phyloP scores from a whole-genome alignment of 2,113 vertebrate species.

The Elgaria multicarinata region DNA sequence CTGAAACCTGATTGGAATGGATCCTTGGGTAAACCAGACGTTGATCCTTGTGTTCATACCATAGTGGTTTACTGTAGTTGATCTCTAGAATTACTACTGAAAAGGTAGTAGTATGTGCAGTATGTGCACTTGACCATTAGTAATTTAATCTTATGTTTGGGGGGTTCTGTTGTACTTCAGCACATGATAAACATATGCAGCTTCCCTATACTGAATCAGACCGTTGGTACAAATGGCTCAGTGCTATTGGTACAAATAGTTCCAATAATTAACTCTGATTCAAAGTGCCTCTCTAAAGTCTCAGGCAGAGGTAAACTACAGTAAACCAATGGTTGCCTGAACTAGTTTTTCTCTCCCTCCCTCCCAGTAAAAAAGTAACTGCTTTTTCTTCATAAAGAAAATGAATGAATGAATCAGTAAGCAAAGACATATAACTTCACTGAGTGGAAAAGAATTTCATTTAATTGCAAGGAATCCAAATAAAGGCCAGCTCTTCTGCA shows the following conservation, averaged over 20 bases:
- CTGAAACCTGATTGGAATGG: too few species aligned
- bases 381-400: conserved; percentile 30
- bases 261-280: background rate
- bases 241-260: too few species aligned
- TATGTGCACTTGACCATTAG: too few species aligned
- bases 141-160: background rate
- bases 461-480: conserved; percentile 69
- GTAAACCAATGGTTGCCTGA: background rate
- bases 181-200: background rate
- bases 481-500: conserved; percentile 60
- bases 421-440: conserved; percentile 65
- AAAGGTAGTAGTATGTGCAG: background rate
- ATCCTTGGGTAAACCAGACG: background rate
- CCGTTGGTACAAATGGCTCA: too few species aligned
- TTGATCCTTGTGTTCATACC: background rate
- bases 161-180: background rate
- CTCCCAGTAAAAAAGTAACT: conserved; percentile 43
- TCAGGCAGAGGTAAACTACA: background rate
- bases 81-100: background rate
- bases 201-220: too few species aligned
- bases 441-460: conserved; percentile 73
- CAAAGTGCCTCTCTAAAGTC: background rate
- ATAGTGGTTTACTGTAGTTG: background rate
- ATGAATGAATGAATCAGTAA: background rate
- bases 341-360: background rate